Base-by-base conservation (phyloP, 1,140 invertebrate genomes). In the Aradophagus sp. region DNA sequence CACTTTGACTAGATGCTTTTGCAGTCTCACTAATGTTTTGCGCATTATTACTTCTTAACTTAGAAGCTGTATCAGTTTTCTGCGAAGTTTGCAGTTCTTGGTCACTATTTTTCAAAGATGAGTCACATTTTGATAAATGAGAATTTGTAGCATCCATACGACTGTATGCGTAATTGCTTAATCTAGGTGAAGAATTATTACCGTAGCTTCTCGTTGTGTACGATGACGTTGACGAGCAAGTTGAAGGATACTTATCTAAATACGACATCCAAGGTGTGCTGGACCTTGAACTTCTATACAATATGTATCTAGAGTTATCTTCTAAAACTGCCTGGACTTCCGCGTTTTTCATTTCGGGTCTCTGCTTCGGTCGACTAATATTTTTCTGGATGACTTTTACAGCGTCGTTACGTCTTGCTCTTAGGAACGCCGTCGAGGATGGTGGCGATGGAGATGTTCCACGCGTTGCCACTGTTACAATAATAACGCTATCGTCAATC, bases 371-470 rank as follows among this genome's bases (percentile, higher is more conserved):
- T 47, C 89, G 82, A 5, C 85, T 87, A 15, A 92, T 87, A 62
- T 89, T 89, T 80, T 90, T 91, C 76, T 92, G 89, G 32, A 91
- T 86, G 14, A 89, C 88, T 77, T 92, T 90, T 5, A 91, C 90
- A 56, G 91, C 88, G 58, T 93, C 92, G 0, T 90, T 88, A 73
- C 92, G 86, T 62, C 90, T 87, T 6, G 86, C 89, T 70, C 90
- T 84, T 1, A 91, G 84, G 65, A 88, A 90, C 0, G 80, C 79
- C 5, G 89, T 89, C 10, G 89, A 88, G n/a, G 89, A 88, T 1
- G 91, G 90, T 1, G 91, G 88, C 0, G 90, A 91, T 1, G 93
- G 93, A 5, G 92, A 94, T 1, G 93, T 94, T 26, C 89, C 90
- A 67, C 93, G 85, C 0, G 91, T 93, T 0, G 92, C 85, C 12